These are phyloP conservation scores for Chamaetylas fuelleborni DNA, from an alignment of 2,113 vertebrate species.

Conservation along the genomic window DNA sequence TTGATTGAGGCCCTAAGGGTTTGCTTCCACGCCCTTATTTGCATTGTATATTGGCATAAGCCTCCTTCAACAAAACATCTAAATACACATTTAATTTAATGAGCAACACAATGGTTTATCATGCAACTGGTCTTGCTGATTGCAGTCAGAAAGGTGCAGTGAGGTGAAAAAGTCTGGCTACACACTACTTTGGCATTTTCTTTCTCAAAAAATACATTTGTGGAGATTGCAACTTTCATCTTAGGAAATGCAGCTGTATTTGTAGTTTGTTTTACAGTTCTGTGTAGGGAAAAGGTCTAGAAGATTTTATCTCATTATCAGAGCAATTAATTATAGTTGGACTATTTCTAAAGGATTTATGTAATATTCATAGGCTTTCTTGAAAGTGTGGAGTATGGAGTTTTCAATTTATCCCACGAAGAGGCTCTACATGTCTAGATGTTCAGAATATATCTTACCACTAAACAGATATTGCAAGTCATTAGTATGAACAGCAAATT, in stretches of 20 bases:
- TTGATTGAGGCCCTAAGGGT: background rate
- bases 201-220: background rate
- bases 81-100: background rate
- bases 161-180: background rate
- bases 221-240: background rate
- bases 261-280: background rate
- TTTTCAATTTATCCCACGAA: background rate
- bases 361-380: background rate
- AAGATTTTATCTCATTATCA: conserved; percentile 12
- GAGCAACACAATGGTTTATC: background rate
- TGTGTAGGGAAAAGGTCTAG: background rate
- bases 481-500: background rate
- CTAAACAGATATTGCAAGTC: background rate
- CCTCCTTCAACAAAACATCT: background rate
- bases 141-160: background rate
- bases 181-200: background rate
- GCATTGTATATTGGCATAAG: background rate
- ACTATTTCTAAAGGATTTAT: background rate
- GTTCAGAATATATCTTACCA: background rate
- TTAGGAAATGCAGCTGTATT: background rate
- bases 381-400: background rate
- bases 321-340: background rate
- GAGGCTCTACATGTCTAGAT: background rate
- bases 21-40: background rate
- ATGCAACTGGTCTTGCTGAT: background rate